Conservation (phyloP, 2,113 vertebrate species). For the Albula glossodonta region DNA sequence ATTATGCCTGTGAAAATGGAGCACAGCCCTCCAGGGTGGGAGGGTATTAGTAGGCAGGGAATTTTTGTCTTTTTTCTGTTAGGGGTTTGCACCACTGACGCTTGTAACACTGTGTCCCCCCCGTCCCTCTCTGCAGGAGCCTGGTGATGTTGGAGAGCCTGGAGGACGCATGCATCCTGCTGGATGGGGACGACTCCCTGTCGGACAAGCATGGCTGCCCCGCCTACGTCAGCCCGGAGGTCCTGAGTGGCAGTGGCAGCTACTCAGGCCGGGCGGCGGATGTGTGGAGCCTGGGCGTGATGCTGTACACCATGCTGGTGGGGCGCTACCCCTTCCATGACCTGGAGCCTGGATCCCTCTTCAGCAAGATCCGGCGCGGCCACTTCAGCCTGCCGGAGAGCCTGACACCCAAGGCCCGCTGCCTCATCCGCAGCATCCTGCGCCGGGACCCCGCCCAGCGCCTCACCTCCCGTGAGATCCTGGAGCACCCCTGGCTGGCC, state of each 20-base stretch:
- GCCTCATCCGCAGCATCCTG: slow-evolving; percentile 97
- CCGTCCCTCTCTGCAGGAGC: slow-evolving; percentile 67
- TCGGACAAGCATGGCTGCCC: slow-evolving; percentile 99
- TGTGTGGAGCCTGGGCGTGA: slow-evolving; percentile 97
- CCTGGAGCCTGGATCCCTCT: slow-evolving; percentile 94
- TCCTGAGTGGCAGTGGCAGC: slow-evolving; percentile 96
- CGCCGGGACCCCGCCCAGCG: slow-evolving; percentile 91
- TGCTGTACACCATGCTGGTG: slow-evolving; percentile 98
- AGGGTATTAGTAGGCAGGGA: too few relatives aligned
- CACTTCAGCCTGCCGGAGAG: slow-evolving; percentile 98
- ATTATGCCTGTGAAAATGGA: too few relatives aligned
- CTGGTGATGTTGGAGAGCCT: slow-evolving; percentile 95
- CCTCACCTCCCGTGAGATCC: slow-evolving; percentile 95
- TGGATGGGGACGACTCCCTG: slow-evolving; percentile 88
- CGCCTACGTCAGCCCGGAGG: slow-evolving; percentile 97
- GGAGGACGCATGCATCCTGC: slow-evolving; percentile 93
- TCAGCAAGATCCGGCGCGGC: slow-evolving; percentile 97
- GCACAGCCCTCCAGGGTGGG: too few relatives aligned
- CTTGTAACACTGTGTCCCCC: not conserved
- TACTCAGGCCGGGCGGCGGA: slow-evolving; percentile 98
- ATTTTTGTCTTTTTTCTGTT: too few relatives aligned
- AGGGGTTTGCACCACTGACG: too few relatives aligned
- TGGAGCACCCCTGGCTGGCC: slow-evolving; percentile 96
- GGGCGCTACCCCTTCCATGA: slow-evolving; percentile 99
- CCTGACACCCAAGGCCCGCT: slow-evolving; percentile 95